A percentile compares a stretch with the other conserved stretches of the same genome.
Evolutionary conservation across 2,113 vertebrate genomes (phyloP).

Genomic region (Oncorhynchus mykiss): DNA sequence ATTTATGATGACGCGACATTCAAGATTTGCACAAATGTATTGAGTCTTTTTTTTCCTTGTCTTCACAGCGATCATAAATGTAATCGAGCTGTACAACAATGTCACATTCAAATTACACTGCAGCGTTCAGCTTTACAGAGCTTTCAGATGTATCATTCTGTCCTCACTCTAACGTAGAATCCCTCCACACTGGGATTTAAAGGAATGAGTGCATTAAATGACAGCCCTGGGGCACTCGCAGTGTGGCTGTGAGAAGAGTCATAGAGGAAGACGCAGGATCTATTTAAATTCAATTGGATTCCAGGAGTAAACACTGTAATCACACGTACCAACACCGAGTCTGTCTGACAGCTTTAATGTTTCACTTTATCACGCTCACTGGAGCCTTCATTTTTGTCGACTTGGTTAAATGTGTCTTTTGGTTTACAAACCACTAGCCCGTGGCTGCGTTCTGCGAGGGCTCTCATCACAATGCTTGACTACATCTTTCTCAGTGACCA

Average conservation of each 20-base stretch:
- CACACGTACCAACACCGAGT: background rate
- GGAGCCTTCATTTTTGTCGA: background rate
- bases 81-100: constrained; percentile 22
- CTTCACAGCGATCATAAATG: constrained; percentile 33
- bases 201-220: constrained; percentile 12
- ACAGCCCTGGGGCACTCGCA: constrained; percentile 6
- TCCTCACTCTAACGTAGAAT: constrained; percentile 20
- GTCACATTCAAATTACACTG: constrained; percentile 14
- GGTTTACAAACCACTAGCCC: background rate
- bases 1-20: background rate
- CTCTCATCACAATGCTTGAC: background rate
- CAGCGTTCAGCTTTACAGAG: background rate
- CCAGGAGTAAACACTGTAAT: constrained; percentile 14
- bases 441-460: background rate
- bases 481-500: background rate
- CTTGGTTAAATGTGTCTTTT: background rate
- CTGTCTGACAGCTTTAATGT: background rate
- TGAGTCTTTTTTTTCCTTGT: background rate
- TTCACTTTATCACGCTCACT: background rate
- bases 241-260: constrained; percentile 12
- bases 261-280: background rate
- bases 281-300: constrained; percentile 33
- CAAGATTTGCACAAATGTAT: constrained; percentile 11
- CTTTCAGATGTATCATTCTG: constrained; percentile 17
- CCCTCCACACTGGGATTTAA: constrained; percentile 2